Evolutionary conservation across 2,113 vertebrate species (phyloP), one percentile per base, ranked within the genome.

Genomic region (Zosterops pallidus): DNA sequence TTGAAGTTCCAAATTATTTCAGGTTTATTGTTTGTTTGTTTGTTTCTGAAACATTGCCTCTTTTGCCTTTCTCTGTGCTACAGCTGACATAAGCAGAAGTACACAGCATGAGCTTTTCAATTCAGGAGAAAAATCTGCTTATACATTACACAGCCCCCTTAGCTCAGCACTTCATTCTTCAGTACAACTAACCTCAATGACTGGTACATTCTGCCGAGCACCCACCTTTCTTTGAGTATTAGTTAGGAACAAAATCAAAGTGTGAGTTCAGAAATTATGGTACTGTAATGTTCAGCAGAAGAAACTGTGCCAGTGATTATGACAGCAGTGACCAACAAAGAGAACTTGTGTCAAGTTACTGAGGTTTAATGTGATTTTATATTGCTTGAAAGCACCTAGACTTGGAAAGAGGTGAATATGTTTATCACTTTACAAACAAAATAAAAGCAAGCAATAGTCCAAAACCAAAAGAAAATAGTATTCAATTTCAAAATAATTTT

Each of bases 81-180:
- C 46, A 85, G 82, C 83, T 94, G 84, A 85, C 52, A 70, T 50
- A 89, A 87, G 75, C 84, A 69, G 82, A 91, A 95, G 65, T 70
- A 95, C 46, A 62, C 42, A 83, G 62, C 50, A 42, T 10, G 39
- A 95, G 75, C 59, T 91, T 74, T 88, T 78, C 67, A 69, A 47
- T 52, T 79, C 67, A 86, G 71, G 78, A 67, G 49, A 77, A 92
- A 94, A 95, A 85, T 89, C 77, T 92, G 84, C 59, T 95, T 82
- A 29, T 76, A 83, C 0, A 1, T 92, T 80, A 47, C 35, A 29
- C 29, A 46, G 53, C 55, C 65, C 89, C 74, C 86, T 91, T 65
- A 95, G 75, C 63, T 95, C 71, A 89, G 87, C 89, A 85, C 50
- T 92, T 94, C 41, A 42, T 26, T 62, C 57, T 68, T 49, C 9